phyloP scores from a whole-genome alignment of 2,888 invertebrate genomes.

The Petrolisthes manimaculis region DNA sequence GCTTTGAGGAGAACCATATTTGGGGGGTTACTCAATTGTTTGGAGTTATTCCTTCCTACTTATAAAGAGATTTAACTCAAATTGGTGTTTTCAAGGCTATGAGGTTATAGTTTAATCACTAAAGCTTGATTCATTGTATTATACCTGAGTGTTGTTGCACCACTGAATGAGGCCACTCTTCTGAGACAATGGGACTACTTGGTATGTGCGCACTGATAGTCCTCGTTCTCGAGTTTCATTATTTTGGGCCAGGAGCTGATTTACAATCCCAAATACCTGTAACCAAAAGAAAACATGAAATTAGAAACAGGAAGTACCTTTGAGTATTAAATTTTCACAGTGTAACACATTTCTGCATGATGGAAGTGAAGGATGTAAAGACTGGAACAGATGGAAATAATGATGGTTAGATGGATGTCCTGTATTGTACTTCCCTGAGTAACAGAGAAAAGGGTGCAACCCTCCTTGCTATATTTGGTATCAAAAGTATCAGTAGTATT shows the following conservation, averaged over 20 bases:
- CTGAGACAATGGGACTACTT: slow-evolving; percentile 88
- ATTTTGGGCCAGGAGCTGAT: slow-evolving; percentile 78
- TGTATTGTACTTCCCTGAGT: too few species aligned
- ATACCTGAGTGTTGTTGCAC: slow-evolving; percentile 83
- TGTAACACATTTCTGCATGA: too few species aligned
- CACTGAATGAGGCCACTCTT: slow-evolving; percentile 93
- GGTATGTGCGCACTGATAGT: slow-evolving; percentile 88
- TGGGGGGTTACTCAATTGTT: too few species aligned
- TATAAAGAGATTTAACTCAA: neutral
- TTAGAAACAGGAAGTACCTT: too few species aligned
- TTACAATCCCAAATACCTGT: slow-evolving; percentile 88
- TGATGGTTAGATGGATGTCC: too few species aligned
- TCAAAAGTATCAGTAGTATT: too few species aligned
- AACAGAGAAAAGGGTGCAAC: too few species aligned
- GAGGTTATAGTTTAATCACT: neutral
- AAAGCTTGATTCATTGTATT: neutral
- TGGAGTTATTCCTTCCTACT: neutral
- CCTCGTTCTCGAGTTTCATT: slow-evolving; percentile 70
- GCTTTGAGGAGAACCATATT: too few species aligned
- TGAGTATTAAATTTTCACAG: too few species aligned
- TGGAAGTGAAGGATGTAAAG: too few species aligned
- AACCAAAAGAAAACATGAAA: neutral
- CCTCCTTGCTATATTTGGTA: too few species aligned
- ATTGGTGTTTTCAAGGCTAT: neutral
- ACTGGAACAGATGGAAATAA: too few species aligned